Percentiles rank a stretch among this genome's conserved stretches.
Conservation (phyloP, 2,797 vertebrate genomes). For the Falco peregrinus region DNA sequence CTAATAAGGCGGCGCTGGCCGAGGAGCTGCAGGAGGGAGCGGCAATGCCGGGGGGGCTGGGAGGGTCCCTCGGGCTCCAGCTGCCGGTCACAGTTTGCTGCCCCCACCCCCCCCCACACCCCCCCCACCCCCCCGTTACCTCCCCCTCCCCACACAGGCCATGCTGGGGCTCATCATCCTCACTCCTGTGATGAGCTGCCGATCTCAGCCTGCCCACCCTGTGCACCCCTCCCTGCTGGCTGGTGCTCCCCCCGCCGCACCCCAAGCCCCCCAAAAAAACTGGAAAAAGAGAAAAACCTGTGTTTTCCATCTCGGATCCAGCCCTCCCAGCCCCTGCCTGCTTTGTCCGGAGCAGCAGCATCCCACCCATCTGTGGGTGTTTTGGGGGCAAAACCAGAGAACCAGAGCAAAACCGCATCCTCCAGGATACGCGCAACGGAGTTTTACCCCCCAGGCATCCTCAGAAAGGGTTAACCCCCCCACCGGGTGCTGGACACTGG, state of each 20-base stretch:
- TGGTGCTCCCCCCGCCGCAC: fast-evolving
- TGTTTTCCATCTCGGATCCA: fast-evolving
- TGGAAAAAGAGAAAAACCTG: not conserved
- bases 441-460: not conserved
- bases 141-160: fast-evolving
- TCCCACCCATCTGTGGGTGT: not conserved
- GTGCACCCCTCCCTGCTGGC: too few relatives aligned
- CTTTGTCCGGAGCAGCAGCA: not conserved
- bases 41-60: not conserved
- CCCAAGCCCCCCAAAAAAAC: not conserved
- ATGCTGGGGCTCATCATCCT: not conserved
- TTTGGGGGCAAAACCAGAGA: not conserved
- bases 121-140: not conserved
- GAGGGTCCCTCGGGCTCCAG: not conserved
- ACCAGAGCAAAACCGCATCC: fast-evolving
- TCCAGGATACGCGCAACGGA: fast-evolving
- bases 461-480: not conserved
- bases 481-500: not conserved
- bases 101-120: too few relatives aligned
- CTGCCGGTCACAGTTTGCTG: not conserved
- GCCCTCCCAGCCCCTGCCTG: not conserved
- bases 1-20: not conserved
- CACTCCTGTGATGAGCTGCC: not conserved
- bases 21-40: not conserved
- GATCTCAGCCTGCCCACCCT: not conserved